phyloP scores from a whole-genome alignment of 2,113 vertebrate species.

The Pantherophis guttatus region DNA sequence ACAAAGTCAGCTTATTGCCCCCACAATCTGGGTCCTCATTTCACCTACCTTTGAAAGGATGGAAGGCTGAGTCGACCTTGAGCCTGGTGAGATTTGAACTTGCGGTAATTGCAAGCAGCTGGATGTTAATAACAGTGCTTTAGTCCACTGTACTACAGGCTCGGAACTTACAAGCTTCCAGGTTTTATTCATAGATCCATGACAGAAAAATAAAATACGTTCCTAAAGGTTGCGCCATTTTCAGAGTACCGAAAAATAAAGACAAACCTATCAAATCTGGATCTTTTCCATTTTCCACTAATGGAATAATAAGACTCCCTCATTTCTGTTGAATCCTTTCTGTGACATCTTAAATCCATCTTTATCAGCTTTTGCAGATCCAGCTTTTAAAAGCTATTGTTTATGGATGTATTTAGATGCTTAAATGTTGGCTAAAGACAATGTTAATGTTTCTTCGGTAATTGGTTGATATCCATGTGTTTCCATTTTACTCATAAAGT shows the following conservation, averaged over 20 bases:
- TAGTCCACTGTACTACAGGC: too few species aligned
- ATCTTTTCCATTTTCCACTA: not conserved
- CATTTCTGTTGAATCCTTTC: not conserved
- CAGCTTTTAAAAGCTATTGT: not conserved
- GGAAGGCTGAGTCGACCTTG: too few species aligned
- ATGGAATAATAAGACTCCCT: not conserved
- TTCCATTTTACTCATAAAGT: not conserved
- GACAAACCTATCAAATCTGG: not conserved
- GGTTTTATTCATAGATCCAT: not conserved
- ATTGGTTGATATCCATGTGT: not conserved
- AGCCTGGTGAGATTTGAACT: too few species aligned
- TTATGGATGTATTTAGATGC: not conserved
- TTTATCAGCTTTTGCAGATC: not conserved
- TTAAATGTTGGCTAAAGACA: not conserved
- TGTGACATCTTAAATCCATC: not conserved
- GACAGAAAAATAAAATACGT: not conserved
- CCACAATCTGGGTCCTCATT: too few species aligned
- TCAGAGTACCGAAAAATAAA: not conserved
- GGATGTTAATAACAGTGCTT: too few species aligned
- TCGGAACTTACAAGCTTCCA: not conserved
- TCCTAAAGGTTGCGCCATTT: not conserved
- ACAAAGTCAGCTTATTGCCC: too few species aligned
- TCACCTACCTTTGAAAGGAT: too few species aligned
- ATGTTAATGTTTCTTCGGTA: not conserved
- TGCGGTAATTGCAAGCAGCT: too few species aligned